These are phyloP conservation scores for Helobdella robusta DNA, from an alignment of 2,888 invertebrate species.

Conservation along the genomic window DNA sequence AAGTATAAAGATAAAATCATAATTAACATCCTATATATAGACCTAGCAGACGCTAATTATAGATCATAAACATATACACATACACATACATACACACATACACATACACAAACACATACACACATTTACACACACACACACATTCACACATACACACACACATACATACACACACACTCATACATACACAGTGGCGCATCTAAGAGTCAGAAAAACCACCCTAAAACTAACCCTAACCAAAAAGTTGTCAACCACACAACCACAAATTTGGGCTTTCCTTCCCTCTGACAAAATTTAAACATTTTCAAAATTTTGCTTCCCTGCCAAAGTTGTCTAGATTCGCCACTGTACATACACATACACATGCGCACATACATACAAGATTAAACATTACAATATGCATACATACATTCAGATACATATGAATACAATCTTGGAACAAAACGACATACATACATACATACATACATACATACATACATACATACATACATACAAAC, in stretches of 20 bases:
- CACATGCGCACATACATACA: conserved; percentile 6
- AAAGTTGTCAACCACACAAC: no score
- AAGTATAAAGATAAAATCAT: background rate
- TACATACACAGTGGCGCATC: background rate
- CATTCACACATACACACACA: conserved; percentile 14
- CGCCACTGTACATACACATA: no score
- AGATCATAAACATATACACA: background rate
- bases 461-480: conserved; percentile 21
- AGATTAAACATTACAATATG: background rate
- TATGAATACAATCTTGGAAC: background rate
- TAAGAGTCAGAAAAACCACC: background rate
- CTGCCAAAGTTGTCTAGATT: no score
- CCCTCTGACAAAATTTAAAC: no score
- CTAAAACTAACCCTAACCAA: no score
- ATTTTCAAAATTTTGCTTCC: no score
- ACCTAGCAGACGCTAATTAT: background rate
- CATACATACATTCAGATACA: conserved; percentile 13
- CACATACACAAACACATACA: conserved; percentile 7
- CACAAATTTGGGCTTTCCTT: no score
- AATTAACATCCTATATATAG: background rate
- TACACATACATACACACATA: background rate
- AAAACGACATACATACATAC: conserved; percentile 11
- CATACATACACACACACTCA: conserved; percentile 12
- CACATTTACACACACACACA: conserved; percentile 8
- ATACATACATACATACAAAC: background rate